These are phyloP conservation scores for Talpa occidentalis DNA, from an alignment of 2,113 vertebrate species.

Conservation along the genomic window DNA sequence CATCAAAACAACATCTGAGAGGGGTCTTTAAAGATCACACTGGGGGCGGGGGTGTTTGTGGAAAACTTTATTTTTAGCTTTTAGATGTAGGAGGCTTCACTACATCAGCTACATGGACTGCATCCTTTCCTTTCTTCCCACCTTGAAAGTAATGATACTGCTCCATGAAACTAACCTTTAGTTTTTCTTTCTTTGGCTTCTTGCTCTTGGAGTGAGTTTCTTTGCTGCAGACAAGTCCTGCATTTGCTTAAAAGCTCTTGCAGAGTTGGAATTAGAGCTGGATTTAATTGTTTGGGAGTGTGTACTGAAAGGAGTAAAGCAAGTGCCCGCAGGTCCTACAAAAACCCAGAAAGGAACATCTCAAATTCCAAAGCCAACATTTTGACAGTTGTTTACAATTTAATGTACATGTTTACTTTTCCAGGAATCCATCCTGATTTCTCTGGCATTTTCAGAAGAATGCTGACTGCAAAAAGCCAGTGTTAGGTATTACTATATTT, in stretches of 20 bases:
- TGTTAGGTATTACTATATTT: neutral
- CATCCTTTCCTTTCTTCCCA: neutral
- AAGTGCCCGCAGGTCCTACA: slow-evolving; percentile 95
- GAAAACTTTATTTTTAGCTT: neutral
- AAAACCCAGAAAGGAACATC: slow-evolving; percentile 50
- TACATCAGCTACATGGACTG: neutral
- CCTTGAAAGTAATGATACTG: neutral
- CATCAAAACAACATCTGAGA: slow-evolving; percentile 28
- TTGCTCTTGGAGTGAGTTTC: slow-evolving; percentile 92
- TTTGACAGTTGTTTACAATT: neutral
- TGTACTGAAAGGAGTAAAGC: slow-evolving; percentile 96
- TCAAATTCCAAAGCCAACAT: slow-evolving; percentile 58
- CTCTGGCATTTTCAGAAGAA: slow-evolving; percentile 34
- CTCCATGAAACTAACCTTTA: slow-evolving; percentile 89
- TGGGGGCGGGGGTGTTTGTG: neutral
- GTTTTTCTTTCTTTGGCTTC: slow-evolving; percentile 96
- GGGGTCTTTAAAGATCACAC: neutral
- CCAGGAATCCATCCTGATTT: neutral
- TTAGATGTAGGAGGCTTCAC: neutral
- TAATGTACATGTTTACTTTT: slow-evolving; percentile 5
- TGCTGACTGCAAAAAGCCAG: neutral
- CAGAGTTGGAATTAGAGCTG: slow-evolving; percentile 94
- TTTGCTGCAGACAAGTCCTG: slow-evolving; percentile 94
- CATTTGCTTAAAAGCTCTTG: slow-evolving; percentile 96
- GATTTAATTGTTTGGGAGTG: slow-evolving; percentile 93